Conservation (phyloP, 2,888 invertebrate species). For the Agrochola macilenta region DNA sequence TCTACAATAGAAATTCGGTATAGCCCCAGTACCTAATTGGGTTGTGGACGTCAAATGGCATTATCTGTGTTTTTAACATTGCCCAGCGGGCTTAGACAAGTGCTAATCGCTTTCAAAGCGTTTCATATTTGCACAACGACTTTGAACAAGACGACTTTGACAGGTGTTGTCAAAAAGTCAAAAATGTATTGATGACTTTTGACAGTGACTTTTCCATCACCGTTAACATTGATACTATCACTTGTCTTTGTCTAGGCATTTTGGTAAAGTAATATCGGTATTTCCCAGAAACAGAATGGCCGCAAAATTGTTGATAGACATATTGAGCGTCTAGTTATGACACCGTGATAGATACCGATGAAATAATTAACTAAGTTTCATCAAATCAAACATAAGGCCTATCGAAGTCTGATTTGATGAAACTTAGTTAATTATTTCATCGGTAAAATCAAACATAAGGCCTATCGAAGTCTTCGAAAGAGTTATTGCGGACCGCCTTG, state of each 20-base stretch:
- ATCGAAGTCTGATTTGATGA: too few relatives aligned
- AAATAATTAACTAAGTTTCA: neutral
- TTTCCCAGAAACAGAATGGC: too few relatives aligned
- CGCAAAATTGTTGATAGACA: too few relatives aligned
- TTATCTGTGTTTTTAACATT: neutral
- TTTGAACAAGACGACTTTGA: neutral
- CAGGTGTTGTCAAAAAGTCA: neutral
- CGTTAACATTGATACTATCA: neutral
- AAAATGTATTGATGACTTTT: neutral
- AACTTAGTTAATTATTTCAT: too few relatives aligned
- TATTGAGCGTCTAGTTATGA: neutral
- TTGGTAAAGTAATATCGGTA: neutral
- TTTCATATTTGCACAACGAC: too few relatives aligned
- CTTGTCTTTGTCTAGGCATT: neutral
- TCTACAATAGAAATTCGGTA: neutral
- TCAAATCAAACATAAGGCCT: neutral
- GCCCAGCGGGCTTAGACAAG: neutral
- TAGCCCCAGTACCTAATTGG: neutral
- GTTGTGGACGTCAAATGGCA: too few relatives aligned
- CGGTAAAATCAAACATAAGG: too few relatives aligned
- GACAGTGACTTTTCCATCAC: neutral
- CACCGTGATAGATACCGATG: neutral
- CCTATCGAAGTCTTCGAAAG: too few relatives aligned
- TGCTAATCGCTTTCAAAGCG: too few relatives aligned
- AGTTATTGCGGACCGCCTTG: too few relatives aligned